A percentile compares a stretch with the other conserved stretches of the same genome.
Evolutionary conservation across 2,113 vertebrate species (phyloP).

Genomic region (Neoarius graeffei): DNA sequence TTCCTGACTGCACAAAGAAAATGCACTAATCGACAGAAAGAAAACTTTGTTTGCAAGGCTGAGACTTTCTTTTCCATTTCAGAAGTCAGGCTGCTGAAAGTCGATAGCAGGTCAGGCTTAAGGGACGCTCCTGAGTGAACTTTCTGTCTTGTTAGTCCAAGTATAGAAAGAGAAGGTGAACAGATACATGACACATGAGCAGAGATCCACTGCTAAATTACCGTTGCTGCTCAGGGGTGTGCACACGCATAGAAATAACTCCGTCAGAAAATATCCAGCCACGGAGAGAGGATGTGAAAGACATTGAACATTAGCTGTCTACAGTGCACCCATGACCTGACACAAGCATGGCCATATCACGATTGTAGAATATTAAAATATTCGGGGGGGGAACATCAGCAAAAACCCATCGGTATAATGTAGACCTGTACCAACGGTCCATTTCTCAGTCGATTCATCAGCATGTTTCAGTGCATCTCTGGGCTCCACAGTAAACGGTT

Average conservation of each 20-base stretch:
- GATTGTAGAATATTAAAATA: neutral
- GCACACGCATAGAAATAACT: neutral
- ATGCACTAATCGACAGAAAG: slow-evolving; percentile 53
- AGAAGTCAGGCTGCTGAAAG: neutral
- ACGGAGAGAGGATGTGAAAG: neutral
- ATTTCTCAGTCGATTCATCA: neutral
- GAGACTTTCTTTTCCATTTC: neutral
- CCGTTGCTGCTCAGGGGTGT: neutral
- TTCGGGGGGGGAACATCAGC: neutral
- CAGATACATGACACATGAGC: neutral
- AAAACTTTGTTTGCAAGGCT: neutral
- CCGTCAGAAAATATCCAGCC: neutral
- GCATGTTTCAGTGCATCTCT: neutral
- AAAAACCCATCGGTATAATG: neutral
- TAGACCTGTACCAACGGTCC: neutral
- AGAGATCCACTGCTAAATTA: neutral
- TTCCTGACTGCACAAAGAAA: slow-evolving; percentile 47
- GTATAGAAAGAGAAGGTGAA: slow-evolving; percentile 16
- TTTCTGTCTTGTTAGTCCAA: slow-evolving; percentile 26
- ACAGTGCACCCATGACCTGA: neutral
- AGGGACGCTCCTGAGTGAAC: slow-evolving; percentile 31
- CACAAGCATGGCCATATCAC: neutral
- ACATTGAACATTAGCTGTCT: neutral
- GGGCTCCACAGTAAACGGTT: neutral
- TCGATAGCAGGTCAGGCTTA: slow-evolving; percentile 15